Conservation (phyloP, 2,888 invertebrate species). For the Parthenolecanium corni region DNA sequence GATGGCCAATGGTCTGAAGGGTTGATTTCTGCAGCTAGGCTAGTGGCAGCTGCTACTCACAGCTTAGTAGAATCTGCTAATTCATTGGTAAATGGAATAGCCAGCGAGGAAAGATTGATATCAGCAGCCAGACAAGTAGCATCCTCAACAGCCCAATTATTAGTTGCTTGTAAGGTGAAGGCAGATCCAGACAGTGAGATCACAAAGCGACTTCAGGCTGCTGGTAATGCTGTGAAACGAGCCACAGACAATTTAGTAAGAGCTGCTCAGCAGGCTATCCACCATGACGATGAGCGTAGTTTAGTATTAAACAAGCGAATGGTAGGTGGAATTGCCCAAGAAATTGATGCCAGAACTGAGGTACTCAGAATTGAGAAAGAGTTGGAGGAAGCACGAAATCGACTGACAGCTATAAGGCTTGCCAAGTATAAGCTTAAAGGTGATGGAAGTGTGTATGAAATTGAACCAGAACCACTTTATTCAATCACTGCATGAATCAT, state of each 20-base stretch:
- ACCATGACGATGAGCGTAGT: slow-evolving; percentile 80
- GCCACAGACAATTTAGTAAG: slow-evolving; percentile 95
- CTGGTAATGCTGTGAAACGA: slow-evolving; percentile 92
- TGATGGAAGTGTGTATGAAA: slow-evolving; percentile 44
- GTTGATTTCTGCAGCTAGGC: slow-evolving; percentile 82
- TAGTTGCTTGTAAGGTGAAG: slow-evolving; percentile 96
- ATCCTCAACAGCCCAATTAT: slow-evolving; percentile 88
- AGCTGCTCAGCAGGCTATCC: slow-evolving; percentile 85
- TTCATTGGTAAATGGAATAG: slow-evolving; percentile 81
- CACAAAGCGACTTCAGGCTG: slow-evolving; percentile 71
- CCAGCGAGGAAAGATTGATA: slow-evolving; percentile 89
- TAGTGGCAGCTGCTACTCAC: slow-evolving; percentile 96
- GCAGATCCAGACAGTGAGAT: slow-evolving; percentile 92
- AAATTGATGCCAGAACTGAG: slow-evolving; percentile 79
- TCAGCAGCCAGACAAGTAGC: slow-evolving; percentile 95
- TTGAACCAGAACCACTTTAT: slow-evolving; percentile 36
- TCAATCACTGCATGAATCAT: too few relatives aligned
- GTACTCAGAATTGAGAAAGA: slow-evolving; percentile 90
- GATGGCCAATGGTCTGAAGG: slow-evolving; percentile 99
- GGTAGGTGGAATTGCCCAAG: slow-evolving; percentile 93
- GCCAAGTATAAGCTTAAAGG: slow-evolving; percentile 73
- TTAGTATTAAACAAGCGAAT: slow-evolving; percentile 80
- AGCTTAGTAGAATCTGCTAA: slow-evolving; percentile 96
- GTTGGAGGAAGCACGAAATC: slow-evolving; percentile 79
- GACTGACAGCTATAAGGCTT: slow-evolving; percentile 80